These are phyloP conservation scores for Pandemis cinnamomeana DNA, from an alignment of 2,888 invertebrate species.

Conservation along the genomic window DNA sequence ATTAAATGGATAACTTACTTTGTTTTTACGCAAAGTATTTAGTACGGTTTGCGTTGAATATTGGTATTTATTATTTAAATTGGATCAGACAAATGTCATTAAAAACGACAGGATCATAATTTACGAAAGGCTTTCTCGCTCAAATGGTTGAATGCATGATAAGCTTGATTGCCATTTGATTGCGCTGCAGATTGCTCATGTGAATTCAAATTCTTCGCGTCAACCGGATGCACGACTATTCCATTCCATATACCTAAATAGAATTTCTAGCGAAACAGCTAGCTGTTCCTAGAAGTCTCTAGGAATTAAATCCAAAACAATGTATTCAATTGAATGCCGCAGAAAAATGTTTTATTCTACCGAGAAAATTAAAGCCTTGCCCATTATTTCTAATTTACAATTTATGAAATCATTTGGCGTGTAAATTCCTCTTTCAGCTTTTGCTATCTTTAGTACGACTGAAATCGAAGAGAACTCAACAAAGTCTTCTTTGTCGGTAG, in stretches of 20 bases:
- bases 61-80: background rate
- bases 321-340: background rate
- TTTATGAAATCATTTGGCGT: background rate
- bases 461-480: background rate
- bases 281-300: too few species aligned
- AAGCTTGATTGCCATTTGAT: background rate
- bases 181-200: background rate
- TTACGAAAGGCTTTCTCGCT: background rate
- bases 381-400: background rate
- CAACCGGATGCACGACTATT: background rate
- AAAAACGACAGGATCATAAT: background rate
- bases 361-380: background rate
- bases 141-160: background rate
- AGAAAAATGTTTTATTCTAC: too few species aligned
- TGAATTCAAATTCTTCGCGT: background rate
- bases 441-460: background rate
- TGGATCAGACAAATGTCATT: background rate
- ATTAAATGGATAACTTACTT: too few species aligned
- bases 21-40: too few species aligned
- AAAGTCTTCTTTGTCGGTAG: background rate
- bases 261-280: background rate
- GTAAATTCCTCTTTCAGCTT: background rate
- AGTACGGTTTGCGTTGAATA: too few species aligned
- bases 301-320: background rate
- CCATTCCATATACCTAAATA: background rate